These are phyloP conservation scores for Solea senegalensis DNA, from an alignment of 2,113 vertebrate genomes.

Conservation along the genomic window DNA sequence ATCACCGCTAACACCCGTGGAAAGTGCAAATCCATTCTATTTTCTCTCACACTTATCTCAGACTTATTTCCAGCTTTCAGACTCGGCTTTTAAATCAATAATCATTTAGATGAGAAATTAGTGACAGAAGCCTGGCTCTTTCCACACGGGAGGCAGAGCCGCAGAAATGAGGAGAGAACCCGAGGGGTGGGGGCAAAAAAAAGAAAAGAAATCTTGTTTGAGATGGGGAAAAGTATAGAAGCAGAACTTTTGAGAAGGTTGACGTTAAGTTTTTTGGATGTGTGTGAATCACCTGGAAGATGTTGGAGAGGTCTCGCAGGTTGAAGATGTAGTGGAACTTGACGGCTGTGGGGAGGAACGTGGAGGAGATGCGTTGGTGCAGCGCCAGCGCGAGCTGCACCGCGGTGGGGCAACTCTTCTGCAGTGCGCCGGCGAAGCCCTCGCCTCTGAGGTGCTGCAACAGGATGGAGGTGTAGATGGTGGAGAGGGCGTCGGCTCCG, in stretches of 20 bases:
- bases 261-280: no score
- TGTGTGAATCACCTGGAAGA: slow-evolving; percentile 88
- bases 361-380: slow-evolving; percentile 85
- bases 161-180: slow-evolving; percentile 23
- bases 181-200: slow-evolving; percentile 15
- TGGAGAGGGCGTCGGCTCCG: slow-evolving; percentile 86
- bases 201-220: slow-evolving; percentile 12
- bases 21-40: slow-evolving; percentile 69
- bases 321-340: slow-evolving; percentile 99
- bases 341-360: slow-evolving; percentile 91
- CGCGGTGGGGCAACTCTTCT: slow-evolving; percentile 82
- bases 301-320: slow-evolving; percentile 93
- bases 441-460: slow-evolving; percentile 83
- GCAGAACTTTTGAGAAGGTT: no score
- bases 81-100: slow-evolving; percentile 73
- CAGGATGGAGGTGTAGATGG: slow-evolving; percentile 93
- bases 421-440: slow-evolving; percentile 80
- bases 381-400: slow-evolving; percentile 86
- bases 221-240: background rate
- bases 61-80: slow-evolving; percentile 62
- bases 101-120: slow-evolving; percentile 78
- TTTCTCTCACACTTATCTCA: slow-evolving; percentile 69
- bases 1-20: slow-evolving; percentile 66
- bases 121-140: slow-evolving; percentile 61
- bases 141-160: slow-evolving; percentile 45